Base-by-base conservation (phyloP, 2,888 invertebrate genomes). In the Macropis europaea region DNA sequence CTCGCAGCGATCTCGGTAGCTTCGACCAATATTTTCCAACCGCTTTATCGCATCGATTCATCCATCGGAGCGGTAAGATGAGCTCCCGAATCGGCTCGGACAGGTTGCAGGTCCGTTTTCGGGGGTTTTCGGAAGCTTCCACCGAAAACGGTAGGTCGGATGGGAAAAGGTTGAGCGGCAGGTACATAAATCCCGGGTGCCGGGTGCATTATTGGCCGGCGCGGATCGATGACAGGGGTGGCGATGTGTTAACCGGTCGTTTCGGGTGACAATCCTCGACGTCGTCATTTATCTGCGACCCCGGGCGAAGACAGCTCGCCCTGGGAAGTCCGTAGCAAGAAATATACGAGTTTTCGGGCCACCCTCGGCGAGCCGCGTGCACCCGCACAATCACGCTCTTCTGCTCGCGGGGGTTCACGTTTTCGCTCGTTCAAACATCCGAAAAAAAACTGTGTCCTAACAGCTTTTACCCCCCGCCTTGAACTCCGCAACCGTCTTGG, bases 311-410 rank as follows among this genome's bases (percentile, higher is more conserved):
- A 86, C 85, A 87, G 84, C 82, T 86, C 84, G 79, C 86, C 81
- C 83, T 85, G 84, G 86, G 88, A 86, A 86, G 86, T 83, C 86
- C 78, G 13, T 48, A 32, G 59, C 57, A 54, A 82, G 80, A 86
- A 82, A 87, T 87, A 86, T 86, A 85, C 82, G 84, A 82, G 82
- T 83, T 83, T 83, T 81, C 70, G 80, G 79, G 82, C 86, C 88
- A 87, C 87, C 85, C 86, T 84, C 81, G 72, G 67, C 40, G 54
- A 52, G 17, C n/a, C 3, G 17, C n/a, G 26, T 4, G n/a, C n/a
- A 30, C 59, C 19, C n/a, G 24, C 43, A 13, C 22, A 48, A 34
- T 36, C 9, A 15, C 9, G 15, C 42, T 6, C 34, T 57, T 48
- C 24, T 40, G 40, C 19, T 26, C 30, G 24, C 63, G 48, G 43